phyloP scores from a whole-genome alignment of 1,140 invertebrate genomes.

The Babylonia areolata region DNA sequence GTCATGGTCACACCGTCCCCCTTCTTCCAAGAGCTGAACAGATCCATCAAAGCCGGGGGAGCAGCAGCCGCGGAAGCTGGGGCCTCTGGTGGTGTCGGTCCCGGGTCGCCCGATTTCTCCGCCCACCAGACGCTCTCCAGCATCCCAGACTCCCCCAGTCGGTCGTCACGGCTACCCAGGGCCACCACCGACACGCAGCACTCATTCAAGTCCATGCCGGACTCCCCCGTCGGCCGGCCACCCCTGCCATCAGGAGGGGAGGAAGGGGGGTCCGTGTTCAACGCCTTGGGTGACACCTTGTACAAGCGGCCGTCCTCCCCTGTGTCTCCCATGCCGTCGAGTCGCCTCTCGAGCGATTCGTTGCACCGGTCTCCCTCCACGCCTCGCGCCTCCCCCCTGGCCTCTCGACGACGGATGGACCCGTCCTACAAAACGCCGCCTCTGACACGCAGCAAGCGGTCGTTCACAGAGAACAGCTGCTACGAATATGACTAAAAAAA shows the following conservation, averaged over 20 bases:
- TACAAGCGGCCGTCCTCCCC: conserved; percentile 55
- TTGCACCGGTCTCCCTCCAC: conserved; percentile 49
- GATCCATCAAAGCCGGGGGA: conserved; percentile 14
- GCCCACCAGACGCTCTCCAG: conserved; percentile 26
- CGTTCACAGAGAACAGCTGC: conserved; percentile 44
- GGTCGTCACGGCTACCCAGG: conserved; percentile 23
- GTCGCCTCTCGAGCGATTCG: conserved; percentile 48
- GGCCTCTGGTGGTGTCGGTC: background rate
- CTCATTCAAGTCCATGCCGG: conserved; percentile 38
- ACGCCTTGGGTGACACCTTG: conserved; percentile 47
- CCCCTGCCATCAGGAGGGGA: conserved; percentile 30
- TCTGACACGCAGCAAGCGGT: conserved; percentile 39
- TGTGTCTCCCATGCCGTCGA: conserved; percentile 45
- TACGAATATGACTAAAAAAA: conserved; percentile 50
- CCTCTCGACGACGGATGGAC: conserved; percentile 47
- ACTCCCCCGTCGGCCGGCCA: conserved; percentile 12
- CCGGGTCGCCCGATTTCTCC: conserved; percentile 33
- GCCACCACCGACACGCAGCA: conserved; percentile 37
- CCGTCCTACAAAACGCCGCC: conserved; percentile 48
- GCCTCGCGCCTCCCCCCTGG: conserved; percentile 46
- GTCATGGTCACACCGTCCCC: conserved; percentile 34
- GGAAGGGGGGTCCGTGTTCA: conserved; percentile 42
- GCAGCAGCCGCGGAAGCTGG: background rate
- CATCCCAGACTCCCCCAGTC: conserved; percentile 4
- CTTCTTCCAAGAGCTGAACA: conserved; percentile 27